Evolutionary conservation across 1,140 invertebrate genomes (phyloP).

Genomic region (Drosophila malerkotliana): DNA sequence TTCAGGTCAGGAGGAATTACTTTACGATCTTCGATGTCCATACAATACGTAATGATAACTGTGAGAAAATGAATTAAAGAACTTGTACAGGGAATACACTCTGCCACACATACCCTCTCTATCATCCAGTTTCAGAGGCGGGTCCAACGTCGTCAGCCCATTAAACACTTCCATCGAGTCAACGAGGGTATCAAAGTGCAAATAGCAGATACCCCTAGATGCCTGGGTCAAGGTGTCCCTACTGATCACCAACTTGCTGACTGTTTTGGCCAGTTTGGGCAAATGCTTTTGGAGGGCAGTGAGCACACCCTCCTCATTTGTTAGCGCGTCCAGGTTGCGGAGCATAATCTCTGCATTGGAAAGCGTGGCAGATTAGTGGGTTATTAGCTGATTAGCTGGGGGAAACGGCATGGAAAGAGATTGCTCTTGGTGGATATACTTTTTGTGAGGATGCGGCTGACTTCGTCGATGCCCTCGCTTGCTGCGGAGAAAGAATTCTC

Average conservation of each 20-base stretch:
- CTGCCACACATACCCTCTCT: slow-evolving; percentile 85
- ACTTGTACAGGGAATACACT: background rate
- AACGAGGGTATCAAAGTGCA: slow-evolving; percentile 92
- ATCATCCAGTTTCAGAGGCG: slow-evolving; percentile 87
- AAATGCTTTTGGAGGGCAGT: slow-evolving; percentile 88
- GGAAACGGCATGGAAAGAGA: slow-evolving; percentile 42
- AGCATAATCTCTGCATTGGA: slow-evolving; percentile 90
- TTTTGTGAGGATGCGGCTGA: slow-evolving; percentile 94
- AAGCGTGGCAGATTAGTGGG: slow-evolving; percentile 40
- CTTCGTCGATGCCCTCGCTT: slow-evolving; percentile 93
- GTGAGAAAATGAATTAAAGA: background rate
- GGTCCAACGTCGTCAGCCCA: slow-evolving; percentile 86
- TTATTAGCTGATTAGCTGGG: slow-evolving; percentile 34
- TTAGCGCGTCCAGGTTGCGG: slow-evolving; percentile 92
- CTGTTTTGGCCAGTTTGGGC: slow-evolving; percentile 87
- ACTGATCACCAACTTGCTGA: slow-evolving; percentile 90
- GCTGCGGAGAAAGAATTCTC: slow-evolving; percentile 85
- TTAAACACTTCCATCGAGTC: slow-evolving; percentile 93
- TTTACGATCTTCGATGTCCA: slow-evolving; percentile 60
- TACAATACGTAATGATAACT: slow-evolving; percentile 70
- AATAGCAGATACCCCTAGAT: slow-evolving; percentile 92
- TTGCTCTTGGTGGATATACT: slow-evolving; percentile 85
- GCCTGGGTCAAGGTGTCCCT: slow-evolving; percentile 91
- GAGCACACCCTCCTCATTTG: slow-evolving; percentile 93
- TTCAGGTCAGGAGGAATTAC: slow-evolving; percentile 35